phyloP scores from a whole-genome alignment of 2,797 vertebrate species.

The Channa striata region DNA sequence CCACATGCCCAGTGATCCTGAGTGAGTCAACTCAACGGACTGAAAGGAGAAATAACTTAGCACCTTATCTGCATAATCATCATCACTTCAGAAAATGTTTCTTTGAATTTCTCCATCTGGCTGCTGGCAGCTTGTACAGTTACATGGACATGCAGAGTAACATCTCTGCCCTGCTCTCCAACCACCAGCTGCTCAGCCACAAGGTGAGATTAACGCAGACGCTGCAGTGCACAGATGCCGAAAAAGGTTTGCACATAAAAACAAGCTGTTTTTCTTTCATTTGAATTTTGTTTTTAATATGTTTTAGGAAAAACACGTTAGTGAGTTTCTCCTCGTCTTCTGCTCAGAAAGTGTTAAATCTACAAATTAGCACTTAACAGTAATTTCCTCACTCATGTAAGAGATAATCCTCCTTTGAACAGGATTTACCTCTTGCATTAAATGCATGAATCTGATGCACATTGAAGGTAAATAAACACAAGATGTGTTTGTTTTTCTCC shows the following conservation, averaged over 20 bases:
- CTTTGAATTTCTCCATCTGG: not conserved
- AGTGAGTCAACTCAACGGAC: conserved; percentile 1
- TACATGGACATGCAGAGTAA: not conserved
- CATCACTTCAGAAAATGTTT: not conserved
- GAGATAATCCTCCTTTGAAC: not conserved
- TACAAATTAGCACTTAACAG: too few species aligned
- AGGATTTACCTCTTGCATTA: not conserved
- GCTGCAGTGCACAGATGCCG: not conserved
- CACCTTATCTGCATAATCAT: not conserved
- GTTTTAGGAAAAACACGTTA: not conserved
- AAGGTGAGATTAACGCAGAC: conserved; percentile 22
- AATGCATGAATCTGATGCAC: not conserved
- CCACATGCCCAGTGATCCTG: not conserved
- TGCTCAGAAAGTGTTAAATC: too few species aligned
- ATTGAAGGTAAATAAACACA: too few species aligned
- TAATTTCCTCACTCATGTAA: not conserved
- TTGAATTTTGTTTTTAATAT: too few species aligned
- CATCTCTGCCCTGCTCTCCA: not conserved
- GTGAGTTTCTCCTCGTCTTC: too few species aligned
- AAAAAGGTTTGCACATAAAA: not conserved
- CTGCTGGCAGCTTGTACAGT: not conserved
- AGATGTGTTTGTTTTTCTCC: not conserved
- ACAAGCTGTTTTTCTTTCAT: not conserved
- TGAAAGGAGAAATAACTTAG: not conserved
- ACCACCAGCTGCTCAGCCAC: not conserved